Percentiles rank a stretch among this genome's conserved stretches.
Evolutionary conservation across 2,888 invertebrate species (phyloP).

Genomic region (Erebia palarica): DNA sequence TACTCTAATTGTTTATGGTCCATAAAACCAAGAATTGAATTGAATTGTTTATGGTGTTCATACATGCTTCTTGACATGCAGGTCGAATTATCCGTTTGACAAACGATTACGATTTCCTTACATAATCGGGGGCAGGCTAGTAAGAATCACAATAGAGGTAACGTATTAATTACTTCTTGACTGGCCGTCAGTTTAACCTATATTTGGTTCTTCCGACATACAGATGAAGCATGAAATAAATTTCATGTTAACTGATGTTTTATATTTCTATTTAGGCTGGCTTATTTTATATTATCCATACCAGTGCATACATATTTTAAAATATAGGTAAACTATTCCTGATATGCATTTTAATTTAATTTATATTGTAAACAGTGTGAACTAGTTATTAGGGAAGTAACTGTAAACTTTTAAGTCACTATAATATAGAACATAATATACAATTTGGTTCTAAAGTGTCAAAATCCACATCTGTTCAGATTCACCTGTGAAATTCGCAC

Average conservation of each 20-base stretch:
- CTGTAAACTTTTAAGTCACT: constrained; percentile 19
- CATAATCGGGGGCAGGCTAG: too few relatives aligned
- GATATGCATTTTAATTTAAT: constrained; percentile 43
- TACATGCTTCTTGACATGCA: too few relatives aligned
- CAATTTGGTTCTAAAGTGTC: not conserved
- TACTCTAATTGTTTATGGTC: too few relatives aligned
- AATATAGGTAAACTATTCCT: constrained; percentile 42
- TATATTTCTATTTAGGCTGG: constrained; percentile 19
- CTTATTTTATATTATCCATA: constrained; percentile 36
- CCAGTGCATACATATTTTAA: constrained; percentile 34
- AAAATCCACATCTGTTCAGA: too few relatives aligned
- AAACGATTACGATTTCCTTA: too few relatives aligned
- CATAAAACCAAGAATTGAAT: too few relatives aligned
- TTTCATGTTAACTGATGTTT: not conserved
- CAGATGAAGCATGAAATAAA: constrained; percentile 16
- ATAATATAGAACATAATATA: constrained; percentile 11
- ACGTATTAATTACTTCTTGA: not conserved
- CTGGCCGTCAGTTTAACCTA: not conserved
- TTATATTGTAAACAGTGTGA: constrained; percentile 32
- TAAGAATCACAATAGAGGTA: not conserved
- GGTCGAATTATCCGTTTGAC: too few relatives aligned
- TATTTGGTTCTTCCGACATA: not conserved
- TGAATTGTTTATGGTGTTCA: too few relatives aligned
- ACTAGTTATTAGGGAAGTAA: constrained; percentile 19
- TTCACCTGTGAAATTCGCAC: not conserved